These are phyloP conservation scores for Chymomyza fuscimana DNA, from an alignment of 2,888 invertebrate species.

Conservation along the genomic window DNA sequence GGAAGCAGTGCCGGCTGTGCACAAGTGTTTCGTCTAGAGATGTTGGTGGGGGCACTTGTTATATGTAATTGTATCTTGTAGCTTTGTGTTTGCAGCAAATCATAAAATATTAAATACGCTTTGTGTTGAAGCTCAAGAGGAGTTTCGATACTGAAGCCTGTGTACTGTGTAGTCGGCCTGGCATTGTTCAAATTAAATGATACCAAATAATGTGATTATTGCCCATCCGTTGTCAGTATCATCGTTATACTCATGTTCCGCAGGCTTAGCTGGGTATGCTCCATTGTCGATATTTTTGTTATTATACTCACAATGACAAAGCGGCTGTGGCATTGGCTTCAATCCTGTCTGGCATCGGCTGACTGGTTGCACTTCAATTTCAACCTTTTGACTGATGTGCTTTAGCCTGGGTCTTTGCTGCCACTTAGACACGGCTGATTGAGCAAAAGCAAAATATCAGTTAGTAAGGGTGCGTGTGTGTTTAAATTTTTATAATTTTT, in stretches of 20 bases:
- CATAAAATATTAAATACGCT: constrained; percentile 68
- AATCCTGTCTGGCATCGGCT: background rate
- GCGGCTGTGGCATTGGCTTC: background rate
- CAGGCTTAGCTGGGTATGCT: constrained; percentile 8
- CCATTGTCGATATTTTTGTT: constrained; percentile 33
- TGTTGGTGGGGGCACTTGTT: background rate
- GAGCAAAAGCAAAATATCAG: constrained; percentile 40
- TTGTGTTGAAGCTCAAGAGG: constrained; percentile 24
- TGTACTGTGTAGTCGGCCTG: background rate
- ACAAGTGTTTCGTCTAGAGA: too few species aligned
- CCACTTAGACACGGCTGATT: constrained; percentile 71
- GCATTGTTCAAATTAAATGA: constrained; percentile 68
- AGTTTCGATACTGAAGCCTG: background rate
- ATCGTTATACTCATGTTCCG: constrained; percentile 18
- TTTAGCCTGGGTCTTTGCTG: constrained; percentile 3
- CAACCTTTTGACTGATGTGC: constrained; percentile 59
- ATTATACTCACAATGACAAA: constrained; percentile 38
- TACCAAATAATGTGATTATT: constrained; percentile 71
- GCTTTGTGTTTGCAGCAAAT: constrained; percentile 43
- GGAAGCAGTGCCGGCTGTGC: too few species aligned
- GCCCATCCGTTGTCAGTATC: constrained; percentile 30
- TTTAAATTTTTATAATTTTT: constrained; percentile 45
- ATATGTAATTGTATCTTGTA: constrained; percentile 14
- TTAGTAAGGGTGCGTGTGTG: constrained; percentile 16
- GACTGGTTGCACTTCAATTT: constrained; percentile 56